A percentile compares a stretch with the other conserved stretches of the same genome.
Conservation (phyloP, 1,140 invertebrate genomes). For the Drosophila subpulchrella region DNA sequence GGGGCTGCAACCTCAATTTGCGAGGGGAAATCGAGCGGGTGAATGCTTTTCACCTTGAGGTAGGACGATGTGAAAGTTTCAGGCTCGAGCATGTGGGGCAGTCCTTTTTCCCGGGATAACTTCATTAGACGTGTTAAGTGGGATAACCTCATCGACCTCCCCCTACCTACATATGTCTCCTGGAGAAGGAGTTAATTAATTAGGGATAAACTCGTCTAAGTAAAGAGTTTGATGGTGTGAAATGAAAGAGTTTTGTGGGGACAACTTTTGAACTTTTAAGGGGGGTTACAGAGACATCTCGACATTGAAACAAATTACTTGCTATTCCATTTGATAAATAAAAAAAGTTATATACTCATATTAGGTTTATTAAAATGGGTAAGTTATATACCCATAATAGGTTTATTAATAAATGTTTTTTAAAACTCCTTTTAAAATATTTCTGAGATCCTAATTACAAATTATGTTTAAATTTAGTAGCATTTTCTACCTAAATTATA, state of each 20-base stretch:
- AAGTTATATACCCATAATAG: no score
- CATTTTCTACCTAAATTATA: no score
- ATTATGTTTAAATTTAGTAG: no score
- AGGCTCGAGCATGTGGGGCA: constrained; percentile 41
- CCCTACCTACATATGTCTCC: constrained; percentile 2
- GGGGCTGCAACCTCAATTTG: constrained; percentile 7
- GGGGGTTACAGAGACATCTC: no score
- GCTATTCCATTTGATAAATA: no score
- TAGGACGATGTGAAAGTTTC: constrained; percentile 34
- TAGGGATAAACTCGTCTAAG: constrained; percentile 4
- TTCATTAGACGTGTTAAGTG: constrained; percentile 67
- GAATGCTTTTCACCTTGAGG: constrained; percentile 45
- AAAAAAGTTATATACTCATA: no score
- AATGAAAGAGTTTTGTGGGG: background rate
- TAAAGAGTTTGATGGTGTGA: background rate
- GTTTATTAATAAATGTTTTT: no score
- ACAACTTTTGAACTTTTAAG: no score
- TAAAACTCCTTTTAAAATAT: no score
- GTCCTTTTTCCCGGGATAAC: constrained; percentile 39
- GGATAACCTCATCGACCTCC: constrained; percentile 52
- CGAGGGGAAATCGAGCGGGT: background rate
- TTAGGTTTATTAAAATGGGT: no score
- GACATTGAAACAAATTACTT: no score
- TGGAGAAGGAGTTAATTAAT: constrained; percentile 44
- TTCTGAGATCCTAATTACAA: no score